These are phyloP conservation scores for Penaeus japonicus DNA, from an alignment of 1,140 invertebrate genomes.

Conservation along the genomic window DNA sequence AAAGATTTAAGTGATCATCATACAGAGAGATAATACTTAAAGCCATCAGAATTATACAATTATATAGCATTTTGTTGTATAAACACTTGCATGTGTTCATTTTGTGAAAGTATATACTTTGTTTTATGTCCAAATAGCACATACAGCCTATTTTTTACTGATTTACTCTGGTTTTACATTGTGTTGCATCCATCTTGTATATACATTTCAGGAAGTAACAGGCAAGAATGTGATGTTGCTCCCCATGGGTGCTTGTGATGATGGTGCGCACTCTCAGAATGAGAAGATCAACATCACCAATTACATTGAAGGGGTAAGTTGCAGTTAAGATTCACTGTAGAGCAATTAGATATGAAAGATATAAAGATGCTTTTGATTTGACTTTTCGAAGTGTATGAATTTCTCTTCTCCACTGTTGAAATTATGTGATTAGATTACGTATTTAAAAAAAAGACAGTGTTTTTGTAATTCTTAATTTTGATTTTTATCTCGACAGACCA, in stretches of 20 bases:
- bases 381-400: no score
- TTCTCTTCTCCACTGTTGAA: no score
- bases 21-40: no score
- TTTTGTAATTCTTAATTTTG: neutral
- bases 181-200: neutral
- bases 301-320: slow-evolving; percentile 91
- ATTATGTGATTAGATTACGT: no score
- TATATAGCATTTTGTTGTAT: no score
- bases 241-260: slow-evolving; percentile 90
- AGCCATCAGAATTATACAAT: no score
- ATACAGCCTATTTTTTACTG: no score
- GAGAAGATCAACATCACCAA: slow-evolving; percentile 89
- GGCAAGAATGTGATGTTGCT: slow-evolving; percentile 92
- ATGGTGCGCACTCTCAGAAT: slow-evolving; percentile 98
- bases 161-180: neutral
- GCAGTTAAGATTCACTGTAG: neutral
- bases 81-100: no score
- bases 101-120: no score
- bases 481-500: slow-evolving; percentile 56
- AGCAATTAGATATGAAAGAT: neutral
- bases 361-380: neutral
- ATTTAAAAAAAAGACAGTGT: neutral
- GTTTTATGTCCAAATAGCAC: no score
- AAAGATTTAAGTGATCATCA: no score
- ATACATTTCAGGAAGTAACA: slow-evolving; percentile 68